Percentiles rank a stretch among this genome's conserved stretches.
phyloP scores from a whole-genome alignment of 2,888 invertebrate species.

The Protophormia terraenovae region DNA sequence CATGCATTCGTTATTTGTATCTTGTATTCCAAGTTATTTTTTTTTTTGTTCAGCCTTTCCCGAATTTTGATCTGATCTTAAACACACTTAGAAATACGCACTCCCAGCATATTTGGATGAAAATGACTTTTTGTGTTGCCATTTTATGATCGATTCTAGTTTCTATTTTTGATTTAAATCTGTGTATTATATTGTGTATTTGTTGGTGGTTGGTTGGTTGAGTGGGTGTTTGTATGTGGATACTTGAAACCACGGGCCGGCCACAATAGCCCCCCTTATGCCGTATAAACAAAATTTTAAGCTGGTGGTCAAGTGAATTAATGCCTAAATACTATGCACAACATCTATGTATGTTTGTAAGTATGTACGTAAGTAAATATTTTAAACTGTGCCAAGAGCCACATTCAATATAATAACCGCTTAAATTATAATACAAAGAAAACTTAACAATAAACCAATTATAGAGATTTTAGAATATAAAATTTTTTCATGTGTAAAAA shows the following conservation, averaged over 20 bases:
- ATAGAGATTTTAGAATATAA: not conserved
- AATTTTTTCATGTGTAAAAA: constrained; percentile 26
- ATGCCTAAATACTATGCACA: constrained; percentile 69
- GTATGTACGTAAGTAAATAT: constrained; percentile 51
- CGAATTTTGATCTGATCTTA: not conserved
- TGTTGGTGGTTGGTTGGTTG: constrained; percentile 13
- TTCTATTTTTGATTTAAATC: no score
- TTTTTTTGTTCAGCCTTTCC: not conserved
- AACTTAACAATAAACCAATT: constrained; percentile 19
- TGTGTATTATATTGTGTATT: constrained; percentile 37
- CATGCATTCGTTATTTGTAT: not conserved
- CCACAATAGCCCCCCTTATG: constrained; percentile 72
- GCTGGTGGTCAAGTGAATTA: constrained; percentile 79
- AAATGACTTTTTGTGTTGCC: not conserved
- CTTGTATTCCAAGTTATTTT: not conserved
- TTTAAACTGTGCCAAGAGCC: constrained; percentile 40
- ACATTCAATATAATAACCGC: constrained; percentile 25
- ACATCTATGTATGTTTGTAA: constrained; percentile 47
- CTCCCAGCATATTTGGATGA: not conserved
- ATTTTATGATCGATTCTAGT: not conserved
- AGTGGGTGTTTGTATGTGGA: constrained; percentile 13
- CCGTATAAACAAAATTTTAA: constrained; percentile 80
- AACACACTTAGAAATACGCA: not conserved
- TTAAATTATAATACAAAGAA: not conserved
- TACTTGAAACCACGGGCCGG: constrained; percentile 74